Conservation (phyloP, 1,140 invertebrate species). For the Drosophila rhopaloa region DNA sequence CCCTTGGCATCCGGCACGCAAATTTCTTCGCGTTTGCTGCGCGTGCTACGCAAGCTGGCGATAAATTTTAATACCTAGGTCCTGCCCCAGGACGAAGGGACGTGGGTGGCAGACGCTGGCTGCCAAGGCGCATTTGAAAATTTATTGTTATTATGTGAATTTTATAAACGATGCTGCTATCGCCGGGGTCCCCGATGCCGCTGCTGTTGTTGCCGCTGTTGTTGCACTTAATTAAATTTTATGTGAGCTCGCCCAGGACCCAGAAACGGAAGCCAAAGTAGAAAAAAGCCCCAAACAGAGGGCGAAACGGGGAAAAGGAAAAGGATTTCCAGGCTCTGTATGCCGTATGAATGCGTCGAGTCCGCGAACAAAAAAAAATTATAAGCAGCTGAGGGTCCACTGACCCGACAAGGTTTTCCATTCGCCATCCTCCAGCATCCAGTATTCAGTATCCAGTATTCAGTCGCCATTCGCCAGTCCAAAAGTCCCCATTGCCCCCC, state of each 20-base stretch:
- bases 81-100: constrained; percentile 22
- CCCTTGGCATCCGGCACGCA: constrained; percentile 51
- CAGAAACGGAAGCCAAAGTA: constrained; percentile 14
- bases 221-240: constrained; percentile 84
- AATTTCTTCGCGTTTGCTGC: constrained; percentile 73
- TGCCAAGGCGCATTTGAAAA: constrained; percentile 72
- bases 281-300: not conserved
- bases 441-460: too few species aligned
- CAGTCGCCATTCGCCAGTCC: not conserved
- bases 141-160: constrained; percentile 84
- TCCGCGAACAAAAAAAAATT: constrained; percentile 38
- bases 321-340: constrained; percentile 55
- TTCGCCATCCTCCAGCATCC: not conserved
- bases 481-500: not conserved
- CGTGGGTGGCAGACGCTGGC: constrained; percentile 20
- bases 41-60: constrained; percentile 74
- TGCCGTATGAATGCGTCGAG: constrained; percentile 30
- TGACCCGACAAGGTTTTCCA: constrained; percentile 12
- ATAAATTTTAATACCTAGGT: constrained; percentile 79
- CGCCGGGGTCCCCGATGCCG: constrained; percentile 27
- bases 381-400: constrained; percentile 50
- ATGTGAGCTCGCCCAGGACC: constrained; percentile 57
- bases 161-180: constrained; percentile 77
- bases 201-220: constrained; percentile 54
- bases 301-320: constrained; percentile 9